A percentile compares a stretch with the other conserved stretches of the same genome.
Evolutionary conservation across 2,888 invertebrate genomes (phyloP).

Genomic region (Cartodere bifasciata): DNA sequence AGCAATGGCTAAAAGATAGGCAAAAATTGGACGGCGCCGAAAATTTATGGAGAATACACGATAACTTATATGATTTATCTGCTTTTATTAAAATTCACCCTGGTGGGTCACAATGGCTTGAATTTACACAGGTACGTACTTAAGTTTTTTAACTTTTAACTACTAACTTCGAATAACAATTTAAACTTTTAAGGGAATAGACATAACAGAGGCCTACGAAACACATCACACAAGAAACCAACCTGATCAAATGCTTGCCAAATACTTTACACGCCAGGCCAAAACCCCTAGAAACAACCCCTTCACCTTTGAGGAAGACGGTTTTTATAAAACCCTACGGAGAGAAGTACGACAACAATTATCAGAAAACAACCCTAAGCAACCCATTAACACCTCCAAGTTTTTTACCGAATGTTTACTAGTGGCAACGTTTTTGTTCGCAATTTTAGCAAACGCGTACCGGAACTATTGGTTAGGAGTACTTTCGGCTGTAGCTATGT

Average conservation of each 20-base stretch:
- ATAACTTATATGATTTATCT: slow-evolving; percentile 70
- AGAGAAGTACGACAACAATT: slow-evolving; percentile 39
- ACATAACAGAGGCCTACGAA: slow-evolving; percentile 72
- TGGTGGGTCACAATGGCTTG: slow-evolving; percentile 65
- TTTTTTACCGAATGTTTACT: slow-evolving; percentile 33
- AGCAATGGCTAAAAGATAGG: slow-evolving; percentile 49
- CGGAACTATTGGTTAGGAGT: slow-evolving; percentile 33
- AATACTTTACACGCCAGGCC: slow-evolving; percentile 54
- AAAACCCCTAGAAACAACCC: slow-evolving; percentile 52
- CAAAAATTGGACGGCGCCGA: slow-evolving; percentile 59
- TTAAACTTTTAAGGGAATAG: too few relatives aligned
- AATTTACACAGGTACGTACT: slow-evolving; percentile 45
- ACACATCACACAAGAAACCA: slow-evolving; percentile 49
- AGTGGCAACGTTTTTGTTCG: slow-evolving; percentile 23
- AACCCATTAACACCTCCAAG: slow-evolving; percentile 27
- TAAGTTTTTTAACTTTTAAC: not conserved
- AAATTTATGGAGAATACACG: slow-evolving; percentile 60
- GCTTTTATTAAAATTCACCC: slow-evolving; percentile 70
- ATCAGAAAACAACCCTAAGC: slow-evolving; percentile 41
- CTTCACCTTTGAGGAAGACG: slow-evolving; percentile 58
- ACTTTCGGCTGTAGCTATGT: slow-evolving; percentile 44
- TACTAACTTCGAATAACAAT: too few relatives aligned
- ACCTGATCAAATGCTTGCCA: slow-evolving; percentile 43
- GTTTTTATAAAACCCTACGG: slow-evolving; percentile 62
- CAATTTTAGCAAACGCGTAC: slow-evolving; percentile 24